Evolutionary conservation across 2,797 vertebrate genomes (phyloP), one percentile per base, ranked within the genome.

Genomic region (Microctenopoma lineatum): DNA sequence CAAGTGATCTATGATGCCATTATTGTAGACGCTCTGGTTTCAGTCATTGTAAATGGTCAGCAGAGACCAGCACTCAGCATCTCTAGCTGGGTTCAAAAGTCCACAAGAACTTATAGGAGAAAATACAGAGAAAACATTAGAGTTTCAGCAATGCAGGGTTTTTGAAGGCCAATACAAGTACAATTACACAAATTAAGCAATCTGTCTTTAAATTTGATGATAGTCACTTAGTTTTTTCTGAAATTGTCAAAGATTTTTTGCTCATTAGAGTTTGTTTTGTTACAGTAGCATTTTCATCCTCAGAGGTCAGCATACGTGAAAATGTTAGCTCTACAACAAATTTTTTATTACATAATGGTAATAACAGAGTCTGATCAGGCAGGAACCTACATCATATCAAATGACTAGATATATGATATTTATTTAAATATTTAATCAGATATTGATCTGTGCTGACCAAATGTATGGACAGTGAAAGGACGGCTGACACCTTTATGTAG

Each of bases 1-100:
- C 65, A 32, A 18, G 42, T 87, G 84, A 89, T 91, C 75, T 87
- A 86, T 86, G 83, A 81, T 73, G 68, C 88, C 77, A 87, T 89
- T 86, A 84, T 73, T 48, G 70, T 26, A 65, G 62, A 75, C 10
- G 67, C 83, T 90, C 84, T 84, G 76, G 80, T 90, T 88, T 84
- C 87, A 88, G 72, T 81, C 75, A 65, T 66, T 67, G 64, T 60
- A 68, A 83, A 66, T n/a, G 18, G 63, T 69, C 75, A 70, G 70
- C 74, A 61, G 66, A 80, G 78, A 81, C 61, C 59, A 68, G 70
- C 80, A 77, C 70, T 89, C 88, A 85, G 71, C 77, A 69, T 80
- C 78, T 77, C 67, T 42, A n/a, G 64, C 68, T 56, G 60, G 72
- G 79, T 80, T 85, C 83, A 89, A 81, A 83, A 82, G 87, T 79